Evolutionary conservation across 2,888 invertebrate species (phyloP).

Genomic region (Theodoxus fluviatilis): DNA sequence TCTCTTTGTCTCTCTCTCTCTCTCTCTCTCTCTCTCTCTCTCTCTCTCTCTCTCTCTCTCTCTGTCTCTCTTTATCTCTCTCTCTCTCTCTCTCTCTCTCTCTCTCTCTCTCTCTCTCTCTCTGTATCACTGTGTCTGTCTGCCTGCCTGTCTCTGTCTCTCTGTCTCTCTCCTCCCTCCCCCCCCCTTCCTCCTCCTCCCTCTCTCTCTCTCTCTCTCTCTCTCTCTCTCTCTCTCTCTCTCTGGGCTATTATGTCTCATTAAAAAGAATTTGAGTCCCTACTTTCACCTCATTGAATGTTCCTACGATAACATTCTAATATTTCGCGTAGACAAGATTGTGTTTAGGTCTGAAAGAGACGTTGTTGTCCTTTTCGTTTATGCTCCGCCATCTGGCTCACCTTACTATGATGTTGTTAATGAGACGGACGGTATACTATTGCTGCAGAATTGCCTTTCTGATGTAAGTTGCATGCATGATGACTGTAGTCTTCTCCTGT

Average conservation of each 20-base stretch:
- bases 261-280: not conserved
- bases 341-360: not conserved
- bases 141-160: not conserved
- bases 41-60: constrained; percentile 12
- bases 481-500: too few species aligned
- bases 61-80: constrained; percentile 7
- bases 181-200: not conserved
- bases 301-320: not conserved
- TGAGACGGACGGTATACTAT: too few species aligned
- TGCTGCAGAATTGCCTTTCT: not conserved
- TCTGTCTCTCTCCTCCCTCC: constrained; percentile 10
- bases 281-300: not conserved
- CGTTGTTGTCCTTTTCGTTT: too few species aligned
- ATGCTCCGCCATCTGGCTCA: too few species aligned
- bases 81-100: not conserved
- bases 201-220: constrained; percentile 19
- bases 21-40: constrained; percentile 11
- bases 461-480: too few species aligned
- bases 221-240: constrained; percentile 12
- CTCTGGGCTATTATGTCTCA: constrained; percentile 18
- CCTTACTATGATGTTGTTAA: too few species aligned
- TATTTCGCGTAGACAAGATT: not conserved
- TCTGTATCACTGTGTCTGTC: not conserved
- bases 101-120: not conserved
- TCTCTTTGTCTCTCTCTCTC: constrained; percentile 2